Evolutionary conservation across 2,797 vertebrate genomes (phyloP).

Genomic region (Gymnothorax reevesii): DNA sequence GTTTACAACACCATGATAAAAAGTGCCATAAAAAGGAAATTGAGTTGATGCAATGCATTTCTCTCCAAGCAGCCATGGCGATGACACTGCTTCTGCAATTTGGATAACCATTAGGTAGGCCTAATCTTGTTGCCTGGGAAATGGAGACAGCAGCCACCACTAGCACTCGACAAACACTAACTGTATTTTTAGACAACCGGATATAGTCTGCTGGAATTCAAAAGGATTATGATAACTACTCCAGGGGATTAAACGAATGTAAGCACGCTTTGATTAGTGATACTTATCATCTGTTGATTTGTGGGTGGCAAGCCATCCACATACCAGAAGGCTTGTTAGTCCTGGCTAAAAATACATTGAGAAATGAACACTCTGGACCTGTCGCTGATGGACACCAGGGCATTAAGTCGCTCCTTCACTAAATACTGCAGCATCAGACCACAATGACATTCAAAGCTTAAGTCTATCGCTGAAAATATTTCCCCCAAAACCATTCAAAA

Average conservation of each 20-base stretch:
- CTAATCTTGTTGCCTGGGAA: slow-evolving; percentile 45
- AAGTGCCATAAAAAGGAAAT: background rate
- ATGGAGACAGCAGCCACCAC: slow-evolving; percentile 55
- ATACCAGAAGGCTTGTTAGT: slow-evolving; percentile 47
- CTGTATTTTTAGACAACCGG: slow-evolving; percentile 48
- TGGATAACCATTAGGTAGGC: slow-evolving; percentile 43
- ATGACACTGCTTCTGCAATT: slow-evolving; percentile 30
- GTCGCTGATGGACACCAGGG: slow-evolving; percentile 17
- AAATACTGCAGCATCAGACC: background rate
- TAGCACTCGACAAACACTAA: slow-evolving; percentile 51
- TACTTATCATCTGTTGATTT: slow-evolving; percentile 59
- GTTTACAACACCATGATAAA: background rate
- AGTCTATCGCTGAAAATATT: background rate
- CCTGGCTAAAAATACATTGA: slow-evolving; percentile 51
- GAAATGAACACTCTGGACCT: slow-evolving; percentile 43
- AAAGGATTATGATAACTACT: slow-evolving; percentile 52
- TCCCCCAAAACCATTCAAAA: background rate
- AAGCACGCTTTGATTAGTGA: slow-evolving; percentile 54
- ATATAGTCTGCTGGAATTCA: slow-evolving; percentile 57
- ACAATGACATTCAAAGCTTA: background rate
- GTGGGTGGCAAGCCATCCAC: slow-evolving; percentile 37
- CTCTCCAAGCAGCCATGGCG: slow-evolving; percentile 24
- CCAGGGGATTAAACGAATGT: slow-evolving; percentile 45
- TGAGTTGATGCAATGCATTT: background rate
- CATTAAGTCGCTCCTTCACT: slow-evolving; percentile 34